Percentiles rank a stretch among this genome's conserved stretches.
Evolutionary conservation across 2,797 vertebrate genomes (phyloP).

Genomic region (Sebastolobus alascanus): DNA sequence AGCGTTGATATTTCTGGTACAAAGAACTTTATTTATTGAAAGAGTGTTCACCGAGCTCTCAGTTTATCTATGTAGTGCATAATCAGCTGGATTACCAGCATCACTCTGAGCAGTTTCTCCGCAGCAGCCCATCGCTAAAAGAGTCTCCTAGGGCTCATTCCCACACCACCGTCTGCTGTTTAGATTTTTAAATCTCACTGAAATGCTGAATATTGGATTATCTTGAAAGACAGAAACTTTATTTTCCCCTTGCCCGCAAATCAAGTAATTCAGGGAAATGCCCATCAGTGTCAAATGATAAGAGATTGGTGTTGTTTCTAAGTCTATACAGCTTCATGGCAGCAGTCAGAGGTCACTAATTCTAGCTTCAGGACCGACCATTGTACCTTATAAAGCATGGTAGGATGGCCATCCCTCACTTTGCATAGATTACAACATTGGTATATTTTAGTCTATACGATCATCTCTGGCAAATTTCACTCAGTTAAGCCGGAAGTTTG

Average conservation of each 20-base stretch:
- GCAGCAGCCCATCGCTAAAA: slow-evolving; percentile 12
- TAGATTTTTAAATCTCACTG: slow-evolving; percentile 60
- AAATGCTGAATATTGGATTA: slow-evolving; percentile 66
- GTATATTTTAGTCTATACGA: no score
- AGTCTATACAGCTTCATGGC: not conserved
- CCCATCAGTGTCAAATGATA: not conserved
- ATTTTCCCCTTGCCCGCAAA: not conserved
- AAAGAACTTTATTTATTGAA: slow-evolving; percentile 20
- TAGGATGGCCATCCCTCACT: no score
- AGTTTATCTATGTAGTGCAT: slow-evolving; percentile 28
- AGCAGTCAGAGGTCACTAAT: not conserved
- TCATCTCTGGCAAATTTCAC: no score
- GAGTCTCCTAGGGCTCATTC: slow-evolving; percentile 2
- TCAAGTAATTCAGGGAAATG: slow-evolving; percentile 10
- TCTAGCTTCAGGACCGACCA: no score
- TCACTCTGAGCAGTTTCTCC: slow-evolving; percentile 10
- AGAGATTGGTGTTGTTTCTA: no score
- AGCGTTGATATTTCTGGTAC: slow-evolving; percentile 5
- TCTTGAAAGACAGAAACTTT: no score
- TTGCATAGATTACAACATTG: no score
- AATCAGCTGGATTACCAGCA: slow-evolving; percentile 10
- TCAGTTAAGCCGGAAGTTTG: no score
- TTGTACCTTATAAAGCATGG: no score
- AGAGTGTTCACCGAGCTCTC: no score
- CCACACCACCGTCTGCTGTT: slow-evolving; percentile 37